A percentile compares a stretch with the other conserved stretches of the same genome.
Conservation (phyloP, 2,797 vertebrate genomes). For the Melanogrammus aeglefinus region DNA sequence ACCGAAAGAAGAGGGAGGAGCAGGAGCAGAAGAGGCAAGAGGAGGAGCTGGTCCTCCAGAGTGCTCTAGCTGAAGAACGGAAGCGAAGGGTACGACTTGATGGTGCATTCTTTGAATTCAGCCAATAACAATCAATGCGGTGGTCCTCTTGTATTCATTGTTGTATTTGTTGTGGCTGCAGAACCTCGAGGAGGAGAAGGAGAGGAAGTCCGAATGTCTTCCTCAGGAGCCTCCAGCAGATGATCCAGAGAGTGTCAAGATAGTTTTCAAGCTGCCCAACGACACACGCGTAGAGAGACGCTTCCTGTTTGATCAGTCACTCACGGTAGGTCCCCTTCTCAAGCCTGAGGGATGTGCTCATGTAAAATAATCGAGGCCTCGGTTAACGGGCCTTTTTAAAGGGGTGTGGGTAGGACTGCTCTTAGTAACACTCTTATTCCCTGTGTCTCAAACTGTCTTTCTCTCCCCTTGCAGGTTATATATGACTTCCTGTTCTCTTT, state of each 20-base stretch:
- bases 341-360: neutral
- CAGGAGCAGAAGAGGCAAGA: conserved; percentile 86
- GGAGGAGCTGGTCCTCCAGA: conserved; percentile 90
- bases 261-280: conserved; percentile 97
- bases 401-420: neutral
- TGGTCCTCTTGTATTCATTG: neutral
- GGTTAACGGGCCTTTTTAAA: neutral
- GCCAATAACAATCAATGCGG: neutral
- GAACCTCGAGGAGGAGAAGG: conserved; percentile 96
- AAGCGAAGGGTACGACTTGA: conserved; percentile 79
- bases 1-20: conserved; percentile 91
- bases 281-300: conserved; percentile 94
- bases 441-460: neutral
- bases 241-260: conserved; percentile 96
- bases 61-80: conserved; percentile 87
- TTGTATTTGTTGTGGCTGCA: conserved; percentile 53
- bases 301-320: conserved; percentile 93
- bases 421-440: neutral
- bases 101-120: neutral
- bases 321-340: conserved; percentile 78
- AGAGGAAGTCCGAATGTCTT: conserved; percentile 91
- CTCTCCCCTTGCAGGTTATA: conserved; percentile 81
- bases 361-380: neutral
- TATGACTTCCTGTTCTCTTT: conserved; percentile 98
- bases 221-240: conserved; percentile 89